A percentile compares a stretch with the other conserved stretches of the same genome.
Evolutionary conservation across 2,113 vertebrate genomes (phyloP).

Genomic region (Phaethon lepturus): DNA sequence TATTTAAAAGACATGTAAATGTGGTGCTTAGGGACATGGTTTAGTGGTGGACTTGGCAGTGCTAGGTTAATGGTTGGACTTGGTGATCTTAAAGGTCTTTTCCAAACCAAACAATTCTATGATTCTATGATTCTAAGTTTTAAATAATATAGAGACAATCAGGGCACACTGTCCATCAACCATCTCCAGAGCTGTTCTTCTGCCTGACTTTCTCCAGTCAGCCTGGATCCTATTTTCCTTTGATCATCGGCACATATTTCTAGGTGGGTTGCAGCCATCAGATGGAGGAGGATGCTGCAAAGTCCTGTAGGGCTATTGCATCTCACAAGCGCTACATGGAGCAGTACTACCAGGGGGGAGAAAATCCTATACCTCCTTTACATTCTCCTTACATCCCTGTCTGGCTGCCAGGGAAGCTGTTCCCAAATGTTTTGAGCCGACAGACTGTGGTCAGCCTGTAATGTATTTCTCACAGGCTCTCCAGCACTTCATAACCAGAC

Average conservation of each 20-base stretch:
- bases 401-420: not conserved
- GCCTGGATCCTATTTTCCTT: not conserved
- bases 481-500: not conserved
- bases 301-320: not conserved
- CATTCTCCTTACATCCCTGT: not conserved
- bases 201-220: not conserved
- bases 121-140: not conserved
- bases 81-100: too few relatives aligned
- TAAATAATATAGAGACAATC: not conserved
- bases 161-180: not conserved
- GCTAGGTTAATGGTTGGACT: too few relatives aligned
- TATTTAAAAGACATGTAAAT: too few relatives aligned
- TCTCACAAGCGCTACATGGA: fast-evolving
- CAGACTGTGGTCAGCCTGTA: not conserved
- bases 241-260: not conserved
- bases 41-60: too few relatives aligned
- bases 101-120: too few relatives aligned
- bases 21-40: too few relatives aligned
- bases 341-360: not conserved
- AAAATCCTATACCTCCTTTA: not conserved
- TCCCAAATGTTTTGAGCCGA: not conserved
- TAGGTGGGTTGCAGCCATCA: not conserved
- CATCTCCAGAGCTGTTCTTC: not conserved
- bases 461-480: not conserved
- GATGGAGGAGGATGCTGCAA: not conserved